Evolutionary conservation across 2,113 vertebrate genomes (phyloP), one percentile per base, ranked within the genome.

Genomic region (Sorex fumeus): DNA sequence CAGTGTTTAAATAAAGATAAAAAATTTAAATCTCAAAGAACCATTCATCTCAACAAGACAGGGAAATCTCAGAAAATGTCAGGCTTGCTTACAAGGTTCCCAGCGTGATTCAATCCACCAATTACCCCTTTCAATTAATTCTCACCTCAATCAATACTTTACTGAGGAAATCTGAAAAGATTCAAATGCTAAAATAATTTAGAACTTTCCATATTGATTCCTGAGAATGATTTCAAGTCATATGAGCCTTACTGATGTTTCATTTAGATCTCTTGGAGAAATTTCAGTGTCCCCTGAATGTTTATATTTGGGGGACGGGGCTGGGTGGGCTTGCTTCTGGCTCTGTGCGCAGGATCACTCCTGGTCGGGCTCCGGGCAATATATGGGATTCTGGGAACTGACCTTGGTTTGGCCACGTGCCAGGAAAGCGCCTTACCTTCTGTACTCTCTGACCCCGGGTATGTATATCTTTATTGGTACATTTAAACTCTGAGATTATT

Each of bases 201-300:
- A 23, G 7, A 72, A 57, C 1, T 72, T 47, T 27, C 28, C 71
- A 4, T 74, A n/a, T 43, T 82, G 47, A 90, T 50, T 2, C 30
- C 36, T 83, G 57, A 50, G 8, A 66, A 70, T 90, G 18, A 62
- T 74, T 84, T 93, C 45, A 90, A 84, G 72, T 53, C 40, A 19
- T 23, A 3, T 53, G 27, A 43, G 6, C 18, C 12, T 7, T 47
- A 71, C 15, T 23, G 47, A 62, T 28, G 9, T 6, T 2, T 8
- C 19, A 27, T 60, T 88, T 47, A 69, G 32, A 2, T 53, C 79
- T 70, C 36, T 60, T 12, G 50, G 72, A 57, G 18, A 40, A 79
- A 83, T 62, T 18, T 15, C 40, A 5, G 11, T 9, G n/a, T 87
- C 69, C 40, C 74, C 45, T 76, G 71, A 87, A 50, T 50, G 47